Percentiles rank a stretch among this genome's conserved stretches.
Evolutionary conservation across 2,113 vertebrate species (phyloP).

Genomic region (Chrysochloris asiatica): DNA sequence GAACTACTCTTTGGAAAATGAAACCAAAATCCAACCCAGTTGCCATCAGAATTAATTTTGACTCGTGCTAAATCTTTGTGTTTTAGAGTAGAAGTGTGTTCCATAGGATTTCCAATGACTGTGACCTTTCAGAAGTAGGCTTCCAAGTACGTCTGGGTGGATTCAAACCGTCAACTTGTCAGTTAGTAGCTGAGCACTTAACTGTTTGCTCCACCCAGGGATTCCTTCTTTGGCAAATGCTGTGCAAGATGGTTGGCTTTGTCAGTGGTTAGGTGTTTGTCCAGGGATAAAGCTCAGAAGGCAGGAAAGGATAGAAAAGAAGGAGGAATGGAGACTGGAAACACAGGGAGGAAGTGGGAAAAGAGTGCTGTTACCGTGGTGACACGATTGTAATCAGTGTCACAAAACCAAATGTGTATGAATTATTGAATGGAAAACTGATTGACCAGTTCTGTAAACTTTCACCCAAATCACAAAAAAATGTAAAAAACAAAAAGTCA

Average conservation of each 20-base stretch:
- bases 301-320: too few species aligned
- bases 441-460: too few species aligned
- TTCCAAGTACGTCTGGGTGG: background rate
- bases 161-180: background rate
- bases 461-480: too few species aligned
- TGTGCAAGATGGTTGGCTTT: background rate
- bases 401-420: too few species aligned
- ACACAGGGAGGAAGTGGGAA: too few species aligned
- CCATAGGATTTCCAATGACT: background rate
- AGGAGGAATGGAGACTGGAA: too few species aligned
- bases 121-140: background rate
- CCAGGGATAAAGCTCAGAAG: too few species aligned
- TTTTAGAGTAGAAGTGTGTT: background rate
- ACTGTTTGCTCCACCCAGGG: background rate
- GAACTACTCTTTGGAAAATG: background rate
- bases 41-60: background rate
- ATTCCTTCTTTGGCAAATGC: background rate
- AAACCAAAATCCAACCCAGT: background rate
- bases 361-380: too few species aligned
- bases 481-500: too few species aligned
- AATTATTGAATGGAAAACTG: too few species aligned
- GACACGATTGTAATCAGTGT: too few species aligned
- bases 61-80: background rate
- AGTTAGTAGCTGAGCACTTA: background rate
- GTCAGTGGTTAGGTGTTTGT: background rate